These are phyloP conservation scores for Aphaenogaster floridana DNA, from an alignment of 1,140 invertebrate genomes.

Conservation along the genomic window DNA sequence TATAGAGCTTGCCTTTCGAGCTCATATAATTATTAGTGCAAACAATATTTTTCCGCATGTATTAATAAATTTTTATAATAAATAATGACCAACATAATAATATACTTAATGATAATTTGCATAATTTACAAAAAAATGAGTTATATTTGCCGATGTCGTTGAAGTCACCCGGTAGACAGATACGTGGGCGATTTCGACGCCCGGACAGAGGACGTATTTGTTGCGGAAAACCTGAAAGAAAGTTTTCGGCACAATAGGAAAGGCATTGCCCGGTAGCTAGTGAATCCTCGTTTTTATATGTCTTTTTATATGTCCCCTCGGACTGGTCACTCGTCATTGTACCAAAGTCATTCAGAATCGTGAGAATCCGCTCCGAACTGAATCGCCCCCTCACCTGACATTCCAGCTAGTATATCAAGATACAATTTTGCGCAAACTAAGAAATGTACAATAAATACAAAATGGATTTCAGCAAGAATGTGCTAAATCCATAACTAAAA, in stretches of 20 bases:
- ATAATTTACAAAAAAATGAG: constrained; percentile 4
- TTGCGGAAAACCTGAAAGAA: constrained; percentile 62
- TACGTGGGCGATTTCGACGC: constrained; percentile 78
- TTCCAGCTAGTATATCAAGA: constrained; percentile 2
- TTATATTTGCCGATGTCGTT: constrained; percentile 63
- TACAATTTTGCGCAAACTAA: not conserved
- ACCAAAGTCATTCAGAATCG: constrained; percentile 67
- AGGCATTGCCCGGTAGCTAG: constrained; percentile 13
- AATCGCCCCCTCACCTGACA: not conserved
- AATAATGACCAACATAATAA: not conserved
- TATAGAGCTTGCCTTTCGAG: not conserved
- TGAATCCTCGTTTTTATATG: constrained; percentile 37
- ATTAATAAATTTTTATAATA: not conserved
- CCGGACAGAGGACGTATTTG: constrained; percentile 58
- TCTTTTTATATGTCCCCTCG: constrained; percentile 18
- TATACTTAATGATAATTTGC: not conserved
- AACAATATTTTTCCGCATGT: not conserved
- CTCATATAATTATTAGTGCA: not conserved
- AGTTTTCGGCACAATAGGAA: not conserved
- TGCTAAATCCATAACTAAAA: not conserved
- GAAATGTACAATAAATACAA: not conserved
- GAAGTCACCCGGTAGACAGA: constrained; percentile 73
- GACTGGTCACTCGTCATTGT: constrained; percentile 38
- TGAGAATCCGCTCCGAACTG: constrained; percentile 56
- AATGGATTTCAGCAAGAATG: not conserved